Evolutionary conservation across 2,888 invertebrate species (phyloP).

Genomic region (Macroteleia sp.): DNA sequence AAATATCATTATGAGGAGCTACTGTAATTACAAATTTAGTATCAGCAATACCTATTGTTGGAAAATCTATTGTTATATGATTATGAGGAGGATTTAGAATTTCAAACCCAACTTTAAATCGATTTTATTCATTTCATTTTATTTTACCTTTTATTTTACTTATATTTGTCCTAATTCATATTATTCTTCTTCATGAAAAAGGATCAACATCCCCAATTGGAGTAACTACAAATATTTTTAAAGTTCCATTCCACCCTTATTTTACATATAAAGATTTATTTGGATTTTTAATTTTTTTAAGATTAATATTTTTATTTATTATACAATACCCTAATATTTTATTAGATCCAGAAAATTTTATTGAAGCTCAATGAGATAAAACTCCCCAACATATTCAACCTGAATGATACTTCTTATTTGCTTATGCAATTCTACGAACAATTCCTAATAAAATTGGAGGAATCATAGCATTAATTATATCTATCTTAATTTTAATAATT

Average conservation of each 20-base stretch:
- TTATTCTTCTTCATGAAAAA: conserved; percentile 88
- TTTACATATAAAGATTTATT: conserved; percentile 88
- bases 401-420: conserved; percentile 94
- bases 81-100: conserved; percentile 91
- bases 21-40: conserved; percentile 91
- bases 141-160: conserved; percentile 88
- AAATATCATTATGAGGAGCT: conserved; percentile 93
- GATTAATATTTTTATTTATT: conserved; percentile 52
- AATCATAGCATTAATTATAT: conserved; percentile 87
- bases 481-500: conserved; percentile 88
- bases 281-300: conserved; percentile 86
- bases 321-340: conserved; percentile 86
- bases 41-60: conserved; percentile 89
- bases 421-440: conserved; percentile 91
- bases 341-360: conserved; percentile 90
- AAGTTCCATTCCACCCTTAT: conserved; percentile 89
- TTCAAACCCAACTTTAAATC: conserved; percentile 90
- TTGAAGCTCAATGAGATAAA: conserved; percentile 88
- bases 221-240: conserved; percentile 87
- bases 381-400: conserved; percentile 92
- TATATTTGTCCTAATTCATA: conserved; percentile 87
- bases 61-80: conserved; percentile 87
- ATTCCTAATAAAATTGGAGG: conserved; percentile 92
- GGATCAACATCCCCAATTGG: conserved; percentile 89
- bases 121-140: conserved; percentile 91